phyloP scores from a whole-genome alignment of 2,888 invertebrate genomes.

The Eristalinus sepulchralis region DNA sequence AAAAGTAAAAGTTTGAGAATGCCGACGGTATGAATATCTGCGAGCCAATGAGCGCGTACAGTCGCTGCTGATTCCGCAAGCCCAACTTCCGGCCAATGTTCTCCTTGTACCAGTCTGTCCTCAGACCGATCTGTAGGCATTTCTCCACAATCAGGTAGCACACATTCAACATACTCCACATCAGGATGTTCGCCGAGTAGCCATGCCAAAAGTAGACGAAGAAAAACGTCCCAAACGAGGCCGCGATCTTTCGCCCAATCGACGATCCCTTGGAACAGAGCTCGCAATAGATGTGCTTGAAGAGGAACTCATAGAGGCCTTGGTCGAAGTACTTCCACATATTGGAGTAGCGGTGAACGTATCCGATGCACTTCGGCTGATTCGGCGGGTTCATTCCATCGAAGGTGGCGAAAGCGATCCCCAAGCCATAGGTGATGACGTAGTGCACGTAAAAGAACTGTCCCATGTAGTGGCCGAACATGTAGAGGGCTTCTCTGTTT shows the following conservation, averaged over 20 bases:
- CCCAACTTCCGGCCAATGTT: slow-evolving; percentile 81
- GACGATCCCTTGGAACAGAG: slow-evolving; percentile 79
- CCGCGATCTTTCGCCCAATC: slow-evolving; percentile 80
- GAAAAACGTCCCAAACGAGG: slow-evolving; percentile 87
- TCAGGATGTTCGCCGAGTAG: slow-evolving; percentile 86
- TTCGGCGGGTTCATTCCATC: slow-evolving; percentile 87
- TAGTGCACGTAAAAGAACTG: slow-evolving; percentile 96
- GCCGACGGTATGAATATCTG: slow-evolving; percentile 90
- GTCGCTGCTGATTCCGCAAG: slow-evolving; percentile 83
- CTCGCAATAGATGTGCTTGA: slow-evolving; percentile 93
- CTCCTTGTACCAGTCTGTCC: slow-evolving; percentile 81
- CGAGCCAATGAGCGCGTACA: slow-evolving; percentile 86
- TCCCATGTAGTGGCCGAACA: slow-evolving; percentile 93
- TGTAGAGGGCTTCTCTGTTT: slow-evolving; percentile 88
- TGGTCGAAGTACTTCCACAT: slow-evolving; percentile 99
- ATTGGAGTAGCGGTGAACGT: slow-evolving; percentile 95
- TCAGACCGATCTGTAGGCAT: slow-evolving; percentile 82
- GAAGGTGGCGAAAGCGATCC: slow-evolving; percentile 86
- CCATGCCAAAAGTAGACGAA: slow-evolving; percentile 97
- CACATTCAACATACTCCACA: slow-evolving; percentile 93
- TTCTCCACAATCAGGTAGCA: slow-evolving; percentile 89
- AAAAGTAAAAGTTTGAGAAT: slow-evolving; percentile 93
- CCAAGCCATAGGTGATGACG: slow-evolving; percentile 92
- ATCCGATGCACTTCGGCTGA: slow-evolving; percentile 92
- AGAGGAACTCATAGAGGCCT: slow-evolving; percentile 94